These are phyloP conservation scores for Pleuronectes platessa DNA, from an alignment of 2,113 vertebrate species.

Conservation along the genomic window DNA sequence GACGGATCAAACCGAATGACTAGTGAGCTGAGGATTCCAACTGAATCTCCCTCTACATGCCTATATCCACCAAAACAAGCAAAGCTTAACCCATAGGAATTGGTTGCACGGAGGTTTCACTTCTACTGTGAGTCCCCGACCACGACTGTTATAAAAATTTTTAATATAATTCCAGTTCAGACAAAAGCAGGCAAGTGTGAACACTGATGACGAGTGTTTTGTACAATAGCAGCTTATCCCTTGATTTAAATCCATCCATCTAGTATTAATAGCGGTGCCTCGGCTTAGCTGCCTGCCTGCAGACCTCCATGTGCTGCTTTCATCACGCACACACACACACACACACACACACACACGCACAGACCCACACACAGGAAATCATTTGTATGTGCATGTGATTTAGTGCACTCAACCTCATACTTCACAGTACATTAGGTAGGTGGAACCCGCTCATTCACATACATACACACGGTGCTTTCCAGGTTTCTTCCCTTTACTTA, in stretches of 20 bases:
- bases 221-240: background rate
- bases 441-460: too few relatives aligned
- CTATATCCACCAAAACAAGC: background rate
- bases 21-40: background rate
- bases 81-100: background rate
- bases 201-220: slow-evolving; percentile 1
- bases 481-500: background rate
- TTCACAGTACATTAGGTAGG: too few relatives aligned
- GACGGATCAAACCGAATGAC: slow-evolving; percentile 9
- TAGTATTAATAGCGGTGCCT: slow-evolving; percentile 7
- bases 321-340: background rate
- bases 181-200: slow-evolving; percentile 11
- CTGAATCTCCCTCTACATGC: background rate
- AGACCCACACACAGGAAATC: too few relatives aligned
- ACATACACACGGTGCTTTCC: background rate
- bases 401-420: too few relatives aligned
- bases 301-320: background rate
- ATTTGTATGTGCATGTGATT: too few relatives aligned
- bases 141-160: background rate
- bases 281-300: slow-evolving; percentile 2
- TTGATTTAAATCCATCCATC: slow-evolving; percentile 21
- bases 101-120: background rate
- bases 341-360: too few relatives aligned
- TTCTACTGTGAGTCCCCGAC: background rate
- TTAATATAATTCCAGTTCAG: background rate